Evolutionary conservation across 2,113 vertebrate species (phyloP).

Genomic region (Grammomys dolichurus): DNA sequence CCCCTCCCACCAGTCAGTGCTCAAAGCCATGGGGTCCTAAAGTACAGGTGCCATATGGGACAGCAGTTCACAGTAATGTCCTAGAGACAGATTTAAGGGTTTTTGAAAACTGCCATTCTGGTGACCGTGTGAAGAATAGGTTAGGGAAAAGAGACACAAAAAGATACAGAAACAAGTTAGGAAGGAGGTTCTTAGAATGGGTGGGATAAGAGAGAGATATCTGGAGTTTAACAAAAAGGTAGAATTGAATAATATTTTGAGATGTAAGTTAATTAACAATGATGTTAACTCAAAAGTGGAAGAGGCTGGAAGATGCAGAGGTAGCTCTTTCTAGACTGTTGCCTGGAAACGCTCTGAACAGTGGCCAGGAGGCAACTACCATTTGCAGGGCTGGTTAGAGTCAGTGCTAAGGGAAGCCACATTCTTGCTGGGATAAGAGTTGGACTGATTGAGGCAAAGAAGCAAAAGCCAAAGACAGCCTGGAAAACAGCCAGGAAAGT

Average conservation of each 20-base stretch:
- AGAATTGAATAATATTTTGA: neutral
- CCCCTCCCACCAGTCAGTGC: neutral
- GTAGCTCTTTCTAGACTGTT: neutral
- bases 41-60: neutral
- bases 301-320: neutral
- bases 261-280: neutral
- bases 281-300: neutral
- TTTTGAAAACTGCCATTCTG: neutral
- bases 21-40: neutral
- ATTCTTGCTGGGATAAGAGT: neutral
- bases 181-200: neutral
- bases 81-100: neutral
- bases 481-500: neutral
- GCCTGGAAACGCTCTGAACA: neutral
- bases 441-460: neutral
- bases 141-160: too few relatives aligned
- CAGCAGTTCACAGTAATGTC: neutral
- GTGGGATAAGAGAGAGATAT: neutral
- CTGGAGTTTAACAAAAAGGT: neutral
- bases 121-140: neutral
- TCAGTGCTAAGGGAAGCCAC: neutral
- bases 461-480: neutral
- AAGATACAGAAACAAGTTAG: neutral
- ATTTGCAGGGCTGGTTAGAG: accelerated
- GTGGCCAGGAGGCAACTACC: neutral